Evolutionary conservation across 1,140 invertebrate species (phyloP), one percentile per base, ranked within the genome.

Genomic region (Zaprionus gabonicus): DNA sequence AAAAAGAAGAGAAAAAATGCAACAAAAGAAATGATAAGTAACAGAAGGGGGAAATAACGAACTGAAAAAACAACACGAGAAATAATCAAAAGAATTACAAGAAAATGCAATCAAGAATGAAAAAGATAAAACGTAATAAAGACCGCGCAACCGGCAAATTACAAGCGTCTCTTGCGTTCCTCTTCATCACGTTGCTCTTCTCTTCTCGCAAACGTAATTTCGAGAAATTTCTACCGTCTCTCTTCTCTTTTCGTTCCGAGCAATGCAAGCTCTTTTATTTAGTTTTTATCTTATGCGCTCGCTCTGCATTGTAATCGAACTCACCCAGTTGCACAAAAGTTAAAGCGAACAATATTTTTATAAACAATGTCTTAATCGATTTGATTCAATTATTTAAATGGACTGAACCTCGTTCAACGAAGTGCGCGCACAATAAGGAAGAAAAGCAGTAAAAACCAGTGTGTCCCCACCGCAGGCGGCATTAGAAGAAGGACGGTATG

Each of bases 31-130:
- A 66, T 38, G 1, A 60, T 28, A 60, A 55, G 36, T 49, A 31
- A 64, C 62, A 41, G 13, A n/a, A 76, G 53, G 31, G n/a, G 23
- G 44, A 59, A 65, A 65, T 74, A 62, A 62, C 38, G 31, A 76
- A 53, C 68, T 38, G 77, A 79, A 58, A 56, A 34, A 74, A 49
- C 56, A 58, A 76, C 74, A 65, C 15, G 20, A 25, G 34, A 25
- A 66, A 73, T 65, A 66, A 73, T 65, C 28, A 58, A 75, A 75
- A 65, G 34, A 69, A 66, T 56, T 55, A 51, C 58, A 77, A 59
- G 58, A 44, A 20, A 73, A 56, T 46, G 36, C 75, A 70, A 80
- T 59, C 20, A 68, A 60, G 38, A 53, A 58, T 44, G 49, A 51
- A 25, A 55, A 36, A 62, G 13, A 23, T 34, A 38, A 60, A 77